A percentile compares a stretch with the other conserved stretches of the same genome.
Conservation (phyloP, 2,113 vertebrate genomes). For the Sinosuthora webbiana region DNA sequence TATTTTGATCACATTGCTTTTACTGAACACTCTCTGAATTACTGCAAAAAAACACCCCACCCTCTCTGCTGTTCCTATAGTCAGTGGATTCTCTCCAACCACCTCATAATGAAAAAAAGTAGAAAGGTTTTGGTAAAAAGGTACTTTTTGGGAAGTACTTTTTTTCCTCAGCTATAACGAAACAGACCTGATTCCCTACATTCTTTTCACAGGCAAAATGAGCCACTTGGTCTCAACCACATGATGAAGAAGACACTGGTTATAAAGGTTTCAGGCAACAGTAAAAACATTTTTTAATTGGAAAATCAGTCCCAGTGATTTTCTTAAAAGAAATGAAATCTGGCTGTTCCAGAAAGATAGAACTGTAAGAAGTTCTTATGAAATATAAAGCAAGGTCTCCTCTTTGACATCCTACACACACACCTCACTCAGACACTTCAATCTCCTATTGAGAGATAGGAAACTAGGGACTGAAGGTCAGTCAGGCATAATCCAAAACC, state of each 20-base stretch:
- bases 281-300: background rate
- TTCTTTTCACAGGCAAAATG: background rate
- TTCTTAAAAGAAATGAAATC: background rate
- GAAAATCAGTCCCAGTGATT: background rate
- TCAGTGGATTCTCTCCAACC: background rate
- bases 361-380: background rate
- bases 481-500: background rate
- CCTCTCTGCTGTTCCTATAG: background rate
- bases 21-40: background rate
- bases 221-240: background rate
- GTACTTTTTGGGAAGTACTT: background rate
- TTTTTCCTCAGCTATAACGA: background rate
- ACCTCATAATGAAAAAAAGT: background rate
- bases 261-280: background rate
- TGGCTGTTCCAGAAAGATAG: background rate
- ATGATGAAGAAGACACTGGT: background rate
- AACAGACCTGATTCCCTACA: background rate
- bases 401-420: background rate
- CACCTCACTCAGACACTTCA: background rate
- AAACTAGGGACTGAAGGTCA: background rate
- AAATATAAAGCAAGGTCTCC: background rate
- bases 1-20: constrained; percentile 4
- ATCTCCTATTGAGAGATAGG: background rate
- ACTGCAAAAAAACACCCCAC: background rate
- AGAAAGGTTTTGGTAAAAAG: background rate